A percentile compares a stretch with the other conserved stretches of the same genome.
phyloP scores from a whole-genome alignment of 2,113 vertebrate species.

The Microtus richardsoni region DNA sequence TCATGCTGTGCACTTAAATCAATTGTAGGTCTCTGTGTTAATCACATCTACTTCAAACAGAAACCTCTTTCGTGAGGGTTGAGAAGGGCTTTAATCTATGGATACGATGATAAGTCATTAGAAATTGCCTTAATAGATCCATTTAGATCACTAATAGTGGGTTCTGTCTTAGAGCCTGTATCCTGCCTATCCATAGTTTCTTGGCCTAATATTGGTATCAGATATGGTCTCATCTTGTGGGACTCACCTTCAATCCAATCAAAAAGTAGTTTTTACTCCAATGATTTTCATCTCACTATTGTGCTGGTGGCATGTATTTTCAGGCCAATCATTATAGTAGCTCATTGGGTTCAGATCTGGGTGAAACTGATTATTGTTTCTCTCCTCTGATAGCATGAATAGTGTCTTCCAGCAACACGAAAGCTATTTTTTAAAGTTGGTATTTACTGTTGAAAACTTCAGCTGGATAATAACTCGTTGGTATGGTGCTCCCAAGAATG shows the following conservation, averaged over 20 bases:
- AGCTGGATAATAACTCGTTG: not conserved
- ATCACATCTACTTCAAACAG: not conserved
- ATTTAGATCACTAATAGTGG: not conserved
- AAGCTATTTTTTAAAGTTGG: not conserved
- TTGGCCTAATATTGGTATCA: not conserved
- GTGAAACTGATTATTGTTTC: not conserved
- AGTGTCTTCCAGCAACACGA: no score
- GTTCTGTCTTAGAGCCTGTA: not conserved
- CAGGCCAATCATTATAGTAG: not conserved
- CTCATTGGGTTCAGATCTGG: not conserved
- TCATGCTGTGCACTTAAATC: not conserved
- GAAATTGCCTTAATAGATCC: not conserved
- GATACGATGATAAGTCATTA: not conserved
- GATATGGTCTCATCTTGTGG: not conserved
- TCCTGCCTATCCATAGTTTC: not conserved
- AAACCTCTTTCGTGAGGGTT: not conserved
- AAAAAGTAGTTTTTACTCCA: not conserved
- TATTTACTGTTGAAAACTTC: not conserved
- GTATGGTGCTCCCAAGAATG: not conserved
- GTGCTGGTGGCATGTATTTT: not conserved
- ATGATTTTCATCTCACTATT: not conserved
- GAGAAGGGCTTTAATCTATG: not conserved
- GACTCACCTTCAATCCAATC: not conserved
- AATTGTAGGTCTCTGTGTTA: not conserved
- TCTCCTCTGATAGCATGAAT: not conserved